These are phyloP conservation scores for Gastracanthus pulcherrimus DNA, from an alignment of 2,888 invertebrate genomes.

Conservation along the genomic window DNA sequence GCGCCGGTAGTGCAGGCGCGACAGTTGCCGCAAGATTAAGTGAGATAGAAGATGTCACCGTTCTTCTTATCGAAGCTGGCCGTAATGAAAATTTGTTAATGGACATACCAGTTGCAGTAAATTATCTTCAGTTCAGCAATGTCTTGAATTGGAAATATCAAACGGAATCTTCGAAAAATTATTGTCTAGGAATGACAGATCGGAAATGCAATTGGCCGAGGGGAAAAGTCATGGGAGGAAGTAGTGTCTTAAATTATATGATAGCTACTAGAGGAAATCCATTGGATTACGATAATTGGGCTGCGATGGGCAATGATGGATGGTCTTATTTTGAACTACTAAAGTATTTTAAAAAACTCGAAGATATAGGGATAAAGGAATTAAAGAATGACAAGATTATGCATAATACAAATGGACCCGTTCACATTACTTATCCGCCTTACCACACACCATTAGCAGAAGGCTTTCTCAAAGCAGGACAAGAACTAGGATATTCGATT, in stretches of 20 bases:
- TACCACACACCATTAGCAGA: conserved; percentile 80
- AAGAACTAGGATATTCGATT: conserved; percentile 81
- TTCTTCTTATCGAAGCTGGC: conserved; percentile 87
- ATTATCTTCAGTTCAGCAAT: conserved; percentile 83
- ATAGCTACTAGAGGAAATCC: conserved; percentile 86
- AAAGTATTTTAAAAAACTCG: conserved; percentile 88
- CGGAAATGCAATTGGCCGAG: conserved; percentile 74
- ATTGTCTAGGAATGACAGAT: conserved; percentile 81
- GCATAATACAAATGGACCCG: conserved; percentile 80
- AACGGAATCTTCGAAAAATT: conserved; percentile 86
- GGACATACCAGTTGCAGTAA: conserved; percentile 86
- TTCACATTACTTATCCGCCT: conserved; percentile 80
- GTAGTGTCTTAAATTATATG: conserved; percentile 89
- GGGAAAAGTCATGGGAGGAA: conserved; percentile 91
- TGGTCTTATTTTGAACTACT: conserved; percentile 87
- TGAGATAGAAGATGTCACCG: conserved; percentile 84
- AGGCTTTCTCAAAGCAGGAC: conserved; percentile 82
- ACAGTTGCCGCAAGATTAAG: conserved; percentile 86
- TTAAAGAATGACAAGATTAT: conserved; percentile 71
- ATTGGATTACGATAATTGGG: conserved; percentile 89
- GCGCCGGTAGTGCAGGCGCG: conserved; percentile 90
- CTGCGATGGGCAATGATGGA: conserved; percentile 83
- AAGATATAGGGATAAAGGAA: conserved; percentile 79
- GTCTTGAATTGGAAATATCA: conserved; percentile 89
- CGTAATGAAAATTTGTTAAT: conserved; percentile 83